Conservation (phyloP, 2,888 invertebrate species). For the Noctua janthina region DNA sequence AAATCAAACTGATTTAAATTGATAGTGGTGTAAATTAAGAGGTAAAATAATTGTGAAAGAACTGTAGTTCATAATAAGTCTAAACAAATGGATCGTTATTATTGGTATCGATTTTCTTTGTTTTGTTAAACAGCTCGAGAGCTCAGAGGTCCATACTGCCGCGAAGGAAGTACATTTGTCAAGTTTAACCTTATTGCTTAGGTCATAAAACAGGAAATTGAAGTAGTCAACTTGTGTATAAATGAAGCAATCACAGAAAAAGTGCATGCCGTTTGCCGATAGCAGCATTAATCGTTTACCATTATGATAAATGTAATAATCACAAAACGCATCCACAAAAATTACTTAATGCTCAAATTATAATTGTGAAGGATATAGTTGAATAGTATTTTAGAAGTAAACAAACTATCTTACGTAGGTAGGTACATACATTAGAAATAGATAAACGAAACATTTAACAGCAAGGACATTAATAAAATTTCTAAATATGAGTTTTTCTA, state of each 20-base stretch:
- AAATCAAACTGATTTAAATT: background rate
- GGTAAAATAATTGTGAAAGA: background rate
- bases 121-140: background rate
- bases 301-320: conserved; percentile 2
- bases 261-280: background rate
- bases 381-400: conserved; percentile 26
- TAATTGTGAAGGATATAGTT: conserved; percentile 6
- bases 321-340: background rate
- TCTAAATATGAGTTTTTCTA: conserved; percentile 56
- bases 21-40: background rate
- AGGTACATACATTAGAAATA: conserved; percentile 35
- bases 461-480: conserved; percentile 38
- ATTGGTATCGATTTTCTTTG: conserved; percentile 27
- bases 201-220: background rate
- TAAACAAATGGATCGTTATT: conserved; percentile 1
- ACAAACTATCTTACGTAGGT: conserved; percentile 43
- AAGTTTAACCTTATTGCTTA: background rate
- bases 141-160: background rate
- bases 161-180: background rate
- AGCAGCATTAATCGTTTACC: conserved; percentile 11
- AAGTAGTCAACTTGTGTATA: background rate
- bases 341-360: background rate
- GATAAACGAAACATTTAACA: conserved; percentile 50
- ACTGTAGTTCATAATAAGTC: background rate
- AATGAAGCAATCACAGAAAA: background rate